A percentile compares a stretch with the other conserved stretches of the same genome.
phyloP scores from a whole-genome alignment of 2,888 invertebrate genomes.

The Pseudococcus longispinus region DNA sequence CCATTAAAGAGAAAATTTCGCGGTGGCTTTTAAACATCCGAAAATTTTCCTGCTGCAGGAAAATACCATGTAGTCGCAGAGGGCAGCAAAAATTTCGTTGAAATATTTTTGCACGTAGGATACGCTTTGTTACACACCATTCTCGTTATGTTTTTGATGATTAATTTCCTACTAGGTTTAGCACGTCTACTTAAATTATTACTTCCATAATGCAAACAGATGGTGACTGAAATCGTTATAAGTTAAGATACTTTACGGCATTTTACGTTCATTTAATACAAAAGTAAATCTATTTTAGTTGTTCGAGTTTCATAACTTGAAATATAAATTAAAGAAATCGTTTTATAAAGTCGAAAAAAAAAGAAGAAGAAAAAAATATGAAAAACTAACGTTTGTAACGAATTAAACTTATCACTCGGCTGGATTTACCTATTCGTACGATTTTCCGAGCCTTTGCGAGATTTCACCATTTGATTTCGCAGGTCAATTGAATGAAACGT shows the following conservation, averaged over 20 bases:
- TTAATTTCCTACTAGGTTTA: constrained; percentile 52
- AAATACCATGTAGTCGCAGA: background rate
- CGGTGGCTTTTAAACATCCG: background rate
- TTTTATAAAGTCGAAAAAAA: constrained; percentile 13
- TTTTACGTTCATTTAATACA: constrained; percentile 48
- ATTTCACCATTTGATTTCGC: background rate
- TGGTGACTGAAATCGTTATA: constrained; percentile 55
- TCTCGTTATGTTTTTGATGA: constrained; percentile 53
- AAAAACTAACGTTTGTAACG: background rate
- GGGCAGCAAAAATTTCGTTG: background rate
- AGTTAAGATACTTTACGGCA: constrained; percentile 51
- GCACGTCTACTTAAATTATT: constrained; percentile 54
- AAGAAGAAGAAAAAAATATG: background rate
- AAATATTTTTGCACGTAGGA: constrained; percentile 39
- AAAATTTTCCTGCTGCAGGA: background rate
- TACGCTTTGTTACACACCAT: constrained; percentile 44
- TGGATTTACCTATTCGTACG: background rate
- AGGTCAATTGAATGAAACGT: constrained; percentile 16
- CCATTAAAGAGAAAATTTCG: background rate
- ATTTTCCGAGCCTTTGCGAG: background rate
- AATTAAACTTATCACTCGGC: background rate
- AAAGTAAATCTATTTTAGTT: constrained; percentile 46
- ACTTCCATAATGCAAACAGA: constrained; percentile 51
- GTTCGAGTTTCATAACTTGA: constrained; percentile 47
- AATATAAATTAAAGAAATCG: constrained; percentile 47